Conservation (phyloP, 2,888 invertebrate genomes). For the Helobdella robusta region DNA sequence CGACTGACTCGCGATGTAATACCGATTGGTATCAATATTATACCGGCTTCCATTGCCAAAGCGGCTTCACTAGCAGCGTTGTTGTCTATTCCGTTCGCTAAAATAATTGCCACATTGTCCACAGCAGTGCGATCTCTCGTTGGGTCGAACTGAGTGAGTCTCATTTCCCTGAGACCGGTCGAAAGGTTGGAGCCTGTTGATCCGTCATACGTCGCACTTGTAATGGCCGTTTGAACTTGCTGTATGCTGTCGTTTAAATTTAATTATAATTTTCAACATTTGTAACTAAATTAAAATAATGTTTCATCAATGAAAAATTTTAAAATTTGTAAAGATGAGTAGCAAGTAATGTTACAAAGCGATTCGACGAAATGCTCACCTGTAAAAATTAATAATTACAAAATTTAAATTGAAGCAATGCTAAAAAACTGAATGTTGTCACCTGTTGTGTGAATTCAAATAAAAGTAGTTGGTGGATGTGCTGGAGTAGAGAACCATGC, state of each 20-base stretch:
- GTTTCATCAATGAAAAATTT: background rate
- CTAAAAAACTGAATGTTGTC: background rate
- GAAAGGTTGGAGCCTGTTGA: background rate
- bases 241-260: background rate
- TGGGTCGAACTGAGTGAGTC: constrained; percentile 19
- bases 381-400: background rate
- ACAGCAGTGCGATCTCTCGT: constrained; percentile 18
- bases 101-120: constrained; percentile 23
- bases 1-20: background rate
- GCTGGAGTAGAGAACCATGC: constrained; percentile 21
- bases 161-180: constrained; percentile 15
- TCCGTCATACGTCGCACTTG: constrained; percentile 10
- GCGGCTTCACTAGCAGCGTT: background rate
- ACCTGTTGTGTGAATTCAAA: constrained; percentile 18
- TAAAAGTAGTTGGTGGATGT: constrained; percentile 9
- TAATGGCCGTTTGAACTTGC: background rate
- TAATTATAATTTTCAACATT: background rate
- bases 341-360: too few relatives aligned
- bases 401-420: background rate
- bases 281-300: background rate
- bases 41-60: constrained; percentile 12
- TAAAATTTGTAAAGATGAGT: too few relatives aligned
- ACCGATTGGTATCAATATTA: constrained; percentile 14
- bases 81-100: constrained; percentile 19
- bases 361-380: too few relatives aligned